These are phyloP conservation scores for Poeciliopsis paucimaculata DNA, from an alignment of 2,797 vertebrate genomes.

Conservation along the genomic window DNA sequence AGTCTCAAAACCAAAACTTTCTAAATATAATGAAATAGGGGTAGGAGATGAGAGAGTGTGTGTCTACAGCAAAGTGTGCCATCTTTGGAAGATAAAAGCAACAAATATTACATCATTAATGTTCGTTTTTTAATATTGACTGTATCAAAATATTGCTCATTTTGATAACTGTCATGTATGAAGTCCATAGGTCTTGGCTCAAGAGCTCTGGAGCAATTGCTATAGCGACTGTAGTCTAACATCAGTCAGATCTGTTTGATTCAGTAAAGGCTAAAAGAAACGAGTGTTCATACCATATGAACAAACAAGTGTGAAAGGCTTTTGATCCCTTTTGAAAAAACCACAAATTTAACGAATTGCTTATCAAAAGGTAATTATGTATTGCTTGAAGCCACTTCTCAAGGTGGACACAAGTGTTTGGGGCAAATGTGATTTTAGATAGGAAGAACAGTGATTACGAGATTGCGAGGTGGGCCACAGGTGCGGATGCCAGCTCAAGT, in stretches of 20 bases:
- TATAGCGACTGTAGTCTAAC: constrained; percentile 20
- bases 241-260: constrained; percentile 44
- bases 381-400: constrained; percentile 53
- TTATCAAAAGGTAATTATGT: constrained; percentile 67
- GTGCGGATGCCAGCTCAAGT: constrained; percentile 50
- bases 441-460: constrained; percentile 29
- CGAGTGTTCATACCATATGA: constrained; percentile 57
- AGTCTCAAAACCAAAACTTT: not conserved
- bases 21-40: not conserved
- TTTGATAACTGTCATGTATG: not conserved
- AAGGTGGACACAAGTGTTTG: constrained; percentile 30
- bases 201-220: not conserved
- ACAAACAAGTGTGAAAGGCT: constrained; percentile 57
- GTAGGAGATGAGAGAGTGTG: not conserved
- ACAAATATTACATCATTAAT: not conserved
- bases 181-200: constrained; percentile 54
- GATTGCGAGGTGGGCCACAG: constrained; percentile 56
- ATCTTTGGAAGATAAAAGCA: not conserved
- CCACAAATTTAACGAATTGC: constrained; percentile 75
- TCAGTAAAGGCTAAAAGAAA: constrained; percentile 33
- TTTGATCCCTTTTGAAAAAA: constrained; percentile 46
- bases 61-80: not conserved
- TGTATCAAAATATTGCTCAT: not conserved
- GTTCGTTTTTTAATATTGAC: not conserved
- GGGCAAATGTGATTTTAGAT: constrained; percentile 16